These are phyloP conservation scores for Irena cyanogastra DNA, from an alignment of 2,113 vertebrate species.

Conservation along the genomic window DNA sequence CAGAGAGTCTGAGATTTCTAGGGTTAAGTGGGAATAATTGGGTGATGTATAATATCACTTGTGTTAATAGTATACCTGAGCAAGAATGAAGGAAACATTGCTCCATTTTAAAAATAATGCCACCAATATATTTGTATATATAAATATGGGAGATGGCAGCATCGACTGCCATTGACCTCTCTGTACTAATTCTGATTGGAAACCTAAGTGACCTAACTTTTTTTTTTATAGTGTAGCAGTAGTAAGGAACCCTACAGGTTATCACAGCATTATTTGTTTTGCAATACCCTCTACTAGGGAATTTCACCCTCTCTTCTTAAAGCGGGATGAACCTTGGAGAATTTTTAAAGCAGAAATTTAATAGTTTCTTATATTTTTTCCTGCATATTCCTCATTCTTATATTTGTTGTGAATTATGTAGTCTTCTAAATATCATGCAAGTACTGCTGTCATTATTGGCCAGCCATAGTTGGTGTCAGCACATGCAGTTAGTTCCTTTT, in stretches of 20 bases:
- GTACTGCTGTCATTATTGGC: background rate
- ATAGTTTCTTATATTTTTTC: background rate
- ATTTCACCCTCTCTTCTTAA: background rate
- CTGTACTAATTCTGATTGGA: rapidly evolving
- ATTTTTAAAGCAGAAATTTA: background rate
- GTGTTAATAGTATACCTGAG: background rate
- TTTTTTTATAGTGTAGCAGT: background rate
- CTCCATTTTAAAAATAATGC: background rate
- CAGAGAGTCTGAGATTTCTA: background rate
- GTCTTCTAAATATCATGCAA: background rate
- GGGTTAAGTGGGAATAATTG: background rate
- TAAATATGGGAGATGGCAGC: background rate
- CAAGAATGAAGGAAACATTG: background rate
- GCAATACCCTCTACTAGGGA: background rate
- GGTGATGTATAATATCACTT: background rate
- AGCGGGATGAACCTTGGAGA: background rate
- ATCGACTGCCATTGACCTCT: background rate
- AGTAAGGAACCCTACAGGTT: background rate
- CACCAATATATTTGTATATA: background rate
- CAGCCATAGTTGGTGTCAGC: background rate
- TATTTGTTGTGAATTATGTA: background rate
- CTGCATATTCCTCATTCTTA: background rate
- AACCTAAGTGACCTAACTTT: background rate
- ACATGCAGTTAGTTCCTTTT: background rate
- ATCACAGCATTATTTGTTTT: background rate